These are phyloP conservation scores for Macrosoma leucophasiata DNA, from an alignment of 2,888 invertebrate species.

Conservation along the genomic window DNA sequence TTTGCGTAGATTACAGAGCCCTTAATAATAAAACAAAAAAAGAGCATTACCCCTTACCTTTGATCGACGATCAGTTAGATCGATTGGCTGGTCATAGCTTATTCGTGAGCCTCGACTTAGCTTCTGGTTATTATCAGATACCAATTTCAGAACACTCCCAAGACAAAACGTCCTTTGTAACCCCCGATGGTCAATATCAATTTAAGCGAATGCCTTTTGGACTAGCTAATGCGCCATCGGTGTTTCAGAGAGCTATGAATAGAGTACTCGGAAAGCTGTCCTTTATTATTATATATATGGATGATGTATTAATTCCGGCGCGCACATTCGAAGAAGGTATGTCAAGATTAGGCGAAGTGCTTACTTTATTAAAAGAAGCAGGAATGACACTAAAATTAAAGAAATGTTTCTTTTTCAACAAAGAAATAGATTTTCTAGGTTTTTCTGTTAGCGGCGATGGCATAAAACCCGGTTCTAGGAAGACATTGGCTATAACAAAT, in stretches of 20 bases:
- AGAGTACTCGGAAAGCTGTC: conserved; percentile 1
- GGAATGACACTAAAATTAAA: conserved; percentile 26
- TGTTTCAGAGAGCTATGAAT: conserved; percentile 4
- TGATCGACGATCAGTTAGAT: conserved; percentile 14
- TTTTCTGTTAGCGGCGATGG: conserved; percentile 23
- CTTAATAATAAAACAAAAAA: conserved; percentile 34
- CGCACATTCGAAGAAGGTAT: too few relatives aligned
- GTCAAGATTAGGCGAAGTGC: conserved; percentile 16
- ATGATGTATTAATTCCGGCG: too few relatives aligned
- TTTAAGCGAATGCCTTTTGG: conserved; percentile 5
- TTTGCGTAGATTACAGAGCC: conserved; percentile 17
- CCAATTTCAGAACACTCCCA: neutral
- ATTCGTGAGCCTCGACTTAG: neutral
- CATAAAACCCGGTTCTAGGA: conserved; percentile 22
- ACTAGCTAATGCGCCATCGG: conserved; percentile 1
- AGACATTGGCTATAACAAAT: conserved; percentile 12
- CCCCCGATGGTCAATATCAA: neutral
- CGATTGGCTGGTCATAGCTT: neutral
- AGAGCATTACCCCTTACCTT: conserved; percentile 24
- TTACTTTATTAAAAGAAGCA: conserved; percentile 15
- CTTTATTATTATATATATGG: conserved; percentile 1
- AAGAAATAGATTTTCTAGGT: conserved; percentile 25
- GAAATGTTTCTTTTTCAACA: conserved; percentile 25
- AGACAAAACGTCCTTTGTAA: neutral
- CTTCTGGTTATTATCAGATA: neutral